Evolutionary conservation across 2,797 vertebrate species (phyloP).

Genomic region (Bovichtus diacanthus): DNA sequence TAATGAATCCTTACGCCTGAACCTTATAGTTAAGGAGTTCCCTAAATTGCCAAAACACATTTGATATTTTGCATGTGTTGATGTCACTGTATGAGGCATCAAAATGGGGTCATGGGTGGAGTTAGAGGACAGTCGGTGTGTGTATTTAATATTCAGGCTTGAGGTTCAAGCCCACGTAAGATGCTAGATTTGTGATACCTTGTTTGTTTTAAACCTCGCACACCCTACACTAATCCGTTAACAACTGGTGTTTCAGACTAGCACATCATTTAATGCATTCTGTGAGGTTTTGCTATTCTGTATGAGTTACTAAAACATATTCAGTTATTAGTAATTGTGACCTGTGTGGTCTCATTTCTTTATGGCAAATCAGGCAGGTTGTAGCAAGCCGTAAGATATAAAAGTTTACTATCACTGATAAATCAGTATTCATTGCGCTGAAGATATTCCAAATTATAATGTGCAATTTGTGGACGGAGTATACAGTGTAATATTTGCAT

Average conservation of each 20-base stretch:
- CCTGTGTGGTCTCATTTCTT: slow-evolving; percentile 14
- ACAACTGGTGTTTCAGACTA: neutral
- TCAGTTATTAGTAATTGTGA: neutral
- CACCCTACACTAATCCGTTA: neutral
- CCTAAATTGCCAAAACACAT: neutral
- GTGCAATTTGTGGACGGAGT: slow-evolving; percentile 37
- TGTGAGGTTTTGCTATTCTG: slow-evolving; percentile 12
- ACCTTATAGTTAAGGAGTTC: neutral
- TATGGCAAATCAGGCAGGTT: slow-evolving; percentile 3
- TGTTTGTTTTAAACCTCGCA: slow-evolving; percentile 1
- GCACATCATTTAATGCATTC: neutral
- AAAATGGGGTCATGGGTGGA: neutral
- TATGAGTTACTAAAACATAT: neutral
- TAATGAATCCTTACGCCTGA: neutral
- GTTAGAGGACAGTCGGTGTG: neutral
- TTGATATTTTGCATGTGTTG: neutral
- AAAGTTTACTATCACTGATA: slow-evolving; percentile 26
- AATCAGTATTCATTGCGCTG: slow-evolving; percentile 57
- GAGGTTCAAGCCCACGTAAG: neutral
- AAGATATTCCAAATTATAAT: slow-evolving; percentile 52
- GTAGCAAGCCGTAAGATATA: neutral
- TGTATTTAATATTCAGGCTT: neutral
- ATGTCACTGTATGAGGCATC: neutral
- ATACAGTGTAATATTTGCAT: slow-evolving; percentile 65
- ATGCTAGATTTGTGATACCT: neutral